A percentile compares a stretch with the other conserved stretches of the same genome.
Conservation (phyloP, 2,797 vertebrate species). For the Yasuhikotakia modesta region DNA sequence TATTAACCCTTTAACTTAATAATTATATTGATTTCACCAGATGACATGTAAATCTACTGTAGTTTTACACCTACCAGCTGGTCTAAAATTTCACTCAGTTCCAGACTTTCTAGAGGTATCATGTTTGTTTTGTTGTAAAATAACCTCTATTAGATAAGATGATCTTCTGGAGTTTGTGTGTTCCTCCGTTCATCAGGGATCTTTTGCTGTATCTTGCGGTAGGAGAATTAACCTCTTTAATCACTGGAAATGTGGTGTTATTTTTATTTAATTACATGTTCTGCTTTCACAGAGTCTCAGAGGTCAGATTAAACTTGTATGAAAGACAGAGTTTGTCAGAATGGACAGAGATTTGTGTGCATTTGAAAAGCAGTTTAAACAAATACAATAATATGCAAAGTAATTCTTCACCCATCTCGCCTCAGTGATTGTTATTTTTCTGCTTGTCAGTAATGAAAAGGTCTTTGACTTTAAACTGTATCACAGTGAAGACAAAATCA, state of each 20-base stretch:
- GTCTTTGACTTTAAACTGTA: neutral
- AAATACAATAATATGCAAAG: neutral
- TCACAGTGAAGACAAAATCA: neutral
- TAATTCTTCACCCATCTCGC: neutral
- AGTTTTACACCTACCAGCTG: no score
- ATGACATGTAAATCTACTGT: no score
- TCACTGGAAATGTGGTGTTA: neutral
- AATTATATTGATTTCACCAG: no score
- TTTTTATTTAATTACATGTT: neutral
- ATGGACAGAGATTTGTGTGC: neutral
- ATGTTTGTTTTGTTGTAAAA: neutral
- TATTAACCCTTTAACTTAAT: no score
- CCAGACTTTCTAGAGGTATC: no score
- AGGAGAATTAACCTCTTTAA: no score
- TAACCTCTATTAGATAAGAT: neutral
- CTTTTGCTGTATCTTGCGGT: neutral
- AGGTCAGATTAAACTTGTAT: neutral
- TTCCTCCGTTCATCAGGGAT: neutral
- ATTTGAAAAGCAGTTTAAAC: constrained; percentile 7
- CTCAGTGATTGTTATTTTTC: neutral
- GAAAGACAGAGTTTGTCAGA: neutral
- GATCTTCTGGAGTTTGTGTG: neutral
- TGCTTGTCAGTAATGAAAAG: neutral
- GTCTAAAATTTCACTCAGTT: no score
- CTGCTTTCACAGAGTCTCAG: neutral